A percentile compares a stretch with the other conserved stretches of the same genome.
These are phyloP conservation scores for Halcyon chelicuti DNA, from an alignment of 2,797 vertebrate species.

Conservation along the genomic window DNA sequence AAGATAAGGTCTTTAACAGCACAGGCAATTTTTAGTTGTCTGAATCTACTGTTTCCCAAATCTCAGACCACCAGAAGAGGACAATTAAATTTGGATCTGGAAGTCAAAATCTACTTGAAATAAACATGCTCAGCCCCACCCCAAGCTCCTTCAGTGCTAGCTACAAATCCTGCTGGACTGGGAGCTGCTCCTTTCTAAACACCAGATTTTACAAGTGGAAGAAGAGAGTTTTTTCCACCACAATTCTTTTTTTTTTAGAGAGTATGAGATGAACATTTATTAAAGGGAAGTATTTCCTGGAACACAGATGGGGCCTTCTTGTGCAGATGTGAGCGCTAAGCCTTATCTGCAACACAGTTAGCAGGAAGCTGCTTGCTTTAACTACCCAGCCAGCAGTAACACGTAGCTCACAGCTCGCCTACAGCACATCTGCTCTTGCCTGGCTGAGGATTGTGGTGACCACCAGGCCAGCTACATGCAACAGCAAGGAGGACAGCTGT, in stretches of 20 bases:
- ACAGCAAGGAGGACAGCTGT: rapidly evolving
- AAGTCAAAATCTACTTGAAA: not conserved
- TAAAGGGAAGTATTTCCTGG: slow-evolving; percentile 9
- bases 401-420: not conserved
- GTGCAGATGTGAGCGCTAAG: not conserved
- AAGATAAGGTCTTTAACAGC: not conserved
- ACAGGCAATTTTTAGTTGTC: not conserved
- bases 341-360: not conserved
- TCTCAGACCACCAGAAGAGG: not conserved
- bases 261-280: not conserved
- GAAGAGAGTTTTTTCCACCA: not conserved
- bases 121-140: not conserved
- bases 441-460: not conserved
- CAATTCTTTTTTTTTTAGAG: not conserved
- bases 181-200: slow-evolving; percentile 5
- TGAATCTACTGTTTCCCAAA: not conserved
- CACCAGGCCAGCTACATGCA: not conserved
- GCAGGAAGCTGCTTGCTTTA: not conserved
- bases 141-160: not conserved
- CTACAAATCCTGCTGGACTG: not conserved
- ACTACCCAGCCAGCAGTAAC: not conserved
- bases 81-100: not conserved
- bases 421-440: rapidly evolving
- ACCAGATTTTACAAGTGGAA: not conserved
- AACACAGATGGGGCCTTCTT: not conserved